Conservation (phyloP, 2,113 vertebrate species). For the Malurus elegans region DNA sequence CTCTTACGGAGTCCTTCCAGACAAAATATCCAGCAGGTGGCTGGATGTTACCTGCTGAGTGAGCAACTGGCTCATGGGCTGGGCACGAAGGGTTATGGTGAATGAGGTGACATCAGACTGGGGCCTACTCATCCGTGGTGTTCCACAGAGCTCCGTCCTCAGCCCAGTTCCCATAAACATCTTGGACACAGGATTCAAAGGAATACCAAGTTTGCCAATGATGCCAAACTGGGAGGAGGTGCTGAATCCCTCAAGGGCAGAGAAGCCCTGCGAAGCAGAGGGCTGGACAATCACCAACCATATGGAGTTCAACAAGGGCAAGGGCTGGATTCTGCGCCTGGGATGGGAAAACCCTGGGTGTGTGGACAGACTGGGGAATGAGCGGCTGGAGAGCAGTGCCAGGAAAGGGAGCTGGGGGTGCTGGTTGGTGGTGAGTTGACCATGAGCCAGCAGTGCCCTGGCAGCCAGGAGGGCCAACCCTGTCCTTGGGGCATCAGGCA, state of each 20-base stretch:
- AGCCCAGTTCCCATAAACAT: not conserved
- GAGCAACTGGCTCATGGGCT: not conserved
- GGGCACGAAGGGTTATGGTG: not conserved
- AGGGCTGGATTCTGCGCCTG: not conserved
- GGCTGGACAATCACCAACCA: not conserved
- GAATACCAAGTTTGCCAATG: not conserved
- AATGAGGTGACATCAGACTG: not conserved
- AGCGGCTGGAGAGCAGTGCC: rapidly evolving
- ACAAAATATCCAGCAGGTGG: not conserved
- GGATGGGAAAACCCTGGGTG: not conserved
- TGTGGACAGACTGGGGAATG: not conserved
- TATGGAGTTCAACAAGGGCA: not conserved
- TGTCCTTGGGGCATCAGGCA: rapidly evolving
- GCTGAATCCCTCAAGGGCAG: not conserved
- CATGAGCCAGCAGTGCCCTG: not conserved
- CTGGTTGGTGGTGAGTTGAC: rapidly evolving
- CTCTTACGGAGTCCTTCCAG: not conserved
- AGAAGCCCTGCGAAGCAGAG: not conserved
- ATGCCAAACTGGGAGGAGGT: not conserved
- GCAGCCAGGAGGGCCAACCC: rapidly evolving
- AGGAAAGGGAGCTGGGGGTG: rapidly evolving
- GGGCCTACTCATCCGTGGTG: not conserved
- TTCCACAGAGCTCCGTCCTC: not conserved
- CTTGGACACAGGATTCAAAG: not conserved
- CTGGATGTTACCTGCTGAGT: rapidly evolving